Percentiles rank a stretch among this genome's conserved stretches.
Conservation (phyloP, 2,888 invertebrate species). For the Athalia circularis region DNA sequence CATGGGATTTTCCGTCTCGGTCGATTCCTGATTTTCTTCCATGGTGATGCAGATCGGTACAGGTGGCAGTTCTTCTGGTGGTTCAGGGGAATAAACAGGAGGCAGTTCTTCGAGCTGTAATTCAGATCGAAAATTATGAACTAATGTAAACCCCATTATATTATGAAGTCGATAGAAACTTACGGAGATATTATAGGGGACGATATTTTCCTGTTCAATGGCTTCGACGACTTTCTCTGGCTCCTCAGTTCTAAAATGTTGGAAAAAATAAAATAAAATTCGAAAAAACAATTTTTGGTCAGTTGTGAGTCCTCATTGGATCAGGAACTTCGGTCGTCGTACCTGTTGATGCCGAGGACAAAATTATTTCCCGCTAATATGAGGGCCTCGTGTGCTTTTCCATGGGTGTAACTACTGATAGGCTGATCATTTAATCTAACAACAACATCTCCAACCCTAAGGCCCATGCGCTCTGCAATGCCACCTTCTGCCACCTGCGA, state of each 20-base stretch:
- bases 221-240: slow-evolving; percentile 64
- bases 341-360: slow-evolving; percentile 84
- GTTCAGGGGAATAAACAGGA: slow-evolving; percentile 43
- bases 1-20: slow-evolving; percentile 54
- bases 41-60: slow-evolving; percentile 53
- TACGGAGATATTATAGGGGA: slow-evolving; percentile 72
- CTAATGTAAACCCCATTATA: background rate
- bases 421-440: slow-evolving; percentile 84
- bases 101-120: slow-evolving; percentile 55
- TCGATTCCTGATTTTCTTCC: slow-evolving; percentile 57
- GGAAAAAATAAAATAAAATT: slow-evolving; percentile 49
- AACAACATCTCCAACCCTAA: slow-evolving; percentile 90
- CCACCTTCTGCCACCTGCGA: slow-evolving; percentile 86
- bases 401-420: slow-evolving; percentile 83
- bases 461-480: slow-evolving; percentile 87
- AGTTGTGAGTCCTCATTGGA: slow-evolving; percentile 6
- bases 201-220: slow-evolving; percentile 67
- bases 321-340: slow-evolving; percentile 47
- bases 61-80: slow-evolving; percentile 55
- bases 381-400: slow-evolving; percentile 85
- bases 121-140: background rate
- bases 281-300: background rate
- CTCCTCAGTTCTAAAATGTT: slow-evolving; percentile 64
- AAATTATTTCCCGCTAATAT: slow-evolving; percentile 83
- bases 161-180: slow-evolving; percentile 52